Evolutionary conservation across 1,140 invertebrate genomes (phyloP).

Genomic region (Nebria ingens): DNA sequence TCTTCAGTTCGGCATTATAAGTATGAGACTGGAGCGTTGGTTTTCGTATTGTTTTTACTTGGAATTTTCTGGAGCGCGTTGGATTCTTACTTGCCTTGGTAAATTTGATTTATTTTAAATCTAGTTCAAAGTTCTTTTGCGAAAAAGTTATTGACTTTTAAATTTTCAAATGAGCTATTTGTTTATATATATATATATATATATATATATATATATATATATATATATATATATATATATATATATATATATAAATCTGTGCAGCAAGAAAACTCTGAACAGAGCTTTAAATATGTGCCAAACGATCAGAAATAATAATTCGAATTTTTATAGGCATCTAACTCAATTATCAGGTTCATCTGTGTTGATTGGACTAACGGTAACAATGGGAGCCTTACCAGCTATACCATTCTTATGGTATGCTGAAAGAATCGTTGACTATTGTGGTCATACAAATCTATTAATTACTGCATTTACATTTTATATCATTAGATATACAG

Average conservation of each 20-base stretch:
- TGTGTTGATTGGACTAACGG: conserved; percentile 51
- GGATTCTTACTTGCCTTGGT: conserved; percentile 63
- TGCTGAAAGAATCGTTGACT: conserved; percentile 71
- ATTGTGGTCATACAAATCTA: conserved; percentile 73
- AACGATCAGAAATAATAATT: too few species aligned
- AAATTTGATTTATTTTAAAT: background rate
- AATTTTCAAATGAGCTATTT: too few species aligned
- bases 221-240: too few species aligned
- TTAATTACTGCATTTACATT: conserved; percentile 68
- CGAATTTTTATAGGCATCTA: conserved; percentile 42
- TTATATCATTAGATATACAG: conserved; percentile 64
- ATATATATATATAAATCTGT: too few species aligned
- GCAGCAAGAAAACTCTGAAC: too few species aligned
- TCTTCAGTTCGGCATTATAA: conserved; percentile 59
- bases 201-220: too few species aligned
- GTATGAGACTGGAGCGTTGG: conserved; percentile 55
- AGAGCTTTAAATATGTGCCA: too few species aligned
- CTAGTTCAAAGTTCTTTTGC: background rate
- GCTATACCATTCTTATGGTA: conserved; percentile 64
- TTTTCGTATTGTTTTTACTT: conserved; percentile 55
- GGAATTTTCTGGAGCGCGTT: conserved; percentile 69
- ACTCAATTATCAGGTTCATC: conserved; percentile 43
- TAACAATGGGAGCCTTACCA: conserved; percentile 52
- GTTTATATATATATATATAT: too few species aligned
- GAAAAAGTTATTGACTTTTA: too few species aligned